Evolutionary conservation across 1,140 invertebrate genomes (phyloP).

Genomic region (Helicorthomorpha holstii): DNA sequence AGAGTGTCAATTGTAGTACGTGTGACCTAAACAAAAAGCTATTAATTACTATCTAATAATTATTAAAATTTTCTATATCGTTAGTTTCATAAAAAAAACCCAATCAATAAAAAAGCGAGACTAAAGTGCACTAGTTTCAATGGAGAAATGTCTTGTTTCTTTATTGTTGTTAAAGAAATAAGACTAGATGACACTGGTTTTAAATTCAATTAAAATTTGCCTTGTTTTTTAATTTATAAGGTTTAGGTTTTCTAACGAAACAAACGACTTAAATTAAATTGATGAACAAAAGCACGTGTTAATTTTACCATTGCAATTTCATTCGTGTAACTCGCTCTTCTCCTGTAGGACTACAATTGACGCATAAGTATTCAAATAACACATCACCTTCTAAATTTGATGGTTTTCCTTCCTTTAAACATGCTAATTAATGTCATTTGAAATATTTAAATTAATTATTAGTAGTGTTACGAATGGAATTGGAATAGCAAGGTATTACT

Average conservation of each 20-base stretch:
- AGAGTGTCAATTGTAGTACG: slow-evolving; percentile 21
- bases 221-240: no score
- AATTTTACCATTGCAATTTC: slow-evolving; percentile 48
- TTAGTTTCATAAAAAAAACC: neutral
- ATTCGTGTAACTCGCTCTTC: slow-evolving; percentile 38
- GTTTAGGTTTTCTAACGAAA: no score
- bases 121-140: slow-evolving; percentile 32
- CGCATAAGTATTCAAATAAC: slow-evolving; percentile 53
- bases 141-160: slow-evolving; percentile 44
- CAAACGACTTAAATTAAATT: no score
- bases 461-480: no score
- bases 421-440: no score
- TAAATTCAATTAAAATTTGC: neutral
- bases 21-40: slow-evolving; percentile 21
- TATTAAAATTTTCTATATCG: neutral
- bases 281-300: no score
- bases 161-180: no score
- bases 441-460: no score
- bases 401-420: slow-evolving; percentile 29
- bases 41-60: no score
- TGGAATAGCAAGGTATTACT: no score
- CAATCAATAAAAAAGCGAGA: neutral
- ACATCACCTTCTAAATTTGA: slow-evolving; percentile 51
- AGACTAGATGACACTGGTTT: neutral
- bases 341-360: slow-evolving; percentile 35